These are phyloP conservation scores for Dasysyrphus tricinctus DNA, from an alignment of 2,888 invertebrate genomes.

Conservation along the genomic window DNA sequence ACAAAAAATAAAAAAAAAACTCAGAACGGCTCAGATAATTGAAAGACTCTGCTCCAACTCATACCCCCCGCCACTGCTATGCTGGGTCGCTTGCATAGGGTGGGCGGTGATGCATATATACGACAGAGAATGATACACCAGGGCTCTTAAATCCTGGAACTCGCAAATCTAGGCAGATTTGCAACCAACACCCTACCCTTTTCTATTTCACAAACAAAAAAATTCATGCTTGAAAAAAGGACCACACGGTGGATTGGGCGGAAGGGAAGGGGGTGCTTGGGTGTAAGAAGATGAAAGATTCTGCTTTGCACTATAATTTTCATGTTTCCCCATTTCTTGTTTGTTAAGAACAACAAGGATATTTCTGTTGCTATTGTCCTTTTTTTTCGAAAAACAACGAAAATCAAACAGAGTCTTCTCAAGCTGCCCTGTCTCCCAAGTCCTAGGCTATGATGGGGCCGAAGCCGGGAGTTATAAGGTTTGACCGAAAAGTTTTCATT, in stretches of 20 bases:
- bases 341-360: slow-evolving; percentile 71
- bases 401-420: slow-evolving; percentile 62
- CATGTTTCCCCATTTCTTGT: slow-evolving; percentile 64
- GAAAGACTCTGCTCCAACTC: slow-evolving; percentile 66
- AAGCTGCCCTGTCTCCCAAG: not conserved
- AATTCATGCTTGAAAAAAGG: slow-evolving; percentile 59
- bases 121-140: slow-evolving; percentile 40
- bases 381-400: slow-evolving; percentile 48
- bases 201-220: slow-evolving; percentile 37
- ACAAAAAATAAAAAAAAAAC: slow-evolving; percentile 43
- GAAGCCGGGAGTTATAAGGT: slow-evolving; percentile 17
- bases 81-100: not conserved
- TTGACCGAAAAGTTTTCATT: slow-evolving; percentile 59
- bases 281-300: slow-evolving; percentile 50
- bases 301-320: slow-evolving; percentile 70
- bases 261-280: not conserved
- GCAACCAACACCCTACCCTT: slow-evolving; percentile 44
- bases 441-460: not conserved
- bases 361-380: slow-evolving; percentile 71
- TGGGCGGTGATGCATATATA: slow-evolving; percentile 63
- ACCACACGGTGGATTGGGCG: not conserved
- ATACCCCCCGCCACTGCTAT: slow-evolving; percentile 5
- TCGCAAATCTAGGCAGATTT: slow-evolving; percentile 31
- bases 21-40: slow-evolving; percentile 66
- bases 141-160: slow-evolving; percentile 45